Evolutionary conservation across 2,888 invertebrate species (phyloP), one percentile per base, ranked within the genome.

Genomic region (Kuschelorhynchus macadamiae): DNA sequence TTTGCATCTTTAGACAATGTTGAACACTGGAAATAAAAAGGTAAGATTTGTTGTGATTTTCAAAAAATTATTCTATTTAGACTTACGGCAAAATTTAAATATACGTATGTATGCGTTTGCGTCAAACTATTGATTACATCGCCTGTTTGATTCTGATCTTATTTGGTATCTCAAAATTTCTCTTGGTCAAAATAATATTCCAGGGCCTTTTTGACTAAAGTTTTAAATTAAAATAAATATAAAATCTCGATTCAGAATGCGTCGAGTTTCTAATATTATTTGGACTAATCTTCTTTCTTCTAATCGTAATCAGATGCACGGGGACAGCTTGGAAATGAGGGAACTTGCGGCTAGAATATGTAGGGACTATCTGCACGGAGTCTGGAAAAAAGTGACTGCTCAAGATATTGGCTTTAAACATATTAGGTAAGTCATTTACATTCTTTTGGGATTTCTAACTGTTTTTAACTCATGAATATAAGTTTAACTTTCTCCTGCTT

Each of bases 311-410:
- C 87, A 91, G 85, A 88, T 90, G 87, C 88, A 88, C 71, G 89
- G 89, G 9, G 88, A 88, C 5, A 88, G 88, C 74, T 85, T 86
- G 16, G 94, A 95, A 82, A 94, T 95, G 91, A 86, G 91, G 61
- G 91, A 93, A 72, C 90, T 93, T 69, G 95, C 95, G 0, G 91
- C 91, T 14, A 89, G 92, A 77, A 93, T 96, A 74, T 96, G 96
- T 84, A 88, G 92, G 75, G 95, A 96, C 84, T 96, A 95, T 81
- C 87, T 97, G 50, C 91, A 93, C 74, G 97, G 96, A 0, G 90
- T 92, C 2, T 97, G 97, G 97, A 95, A 94, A 83, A 90, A 89
- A 21, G 92, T 96, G 20, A 89, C 90, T 7, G 86, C 92, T 0
- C 86, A 90, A 8, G 92, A 93, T 67, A 89, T 97, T 77, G 88